Base-by-base conservation (phyloP, 1,140 invertebrate species). In the Tenebrio molitor region DNA sequence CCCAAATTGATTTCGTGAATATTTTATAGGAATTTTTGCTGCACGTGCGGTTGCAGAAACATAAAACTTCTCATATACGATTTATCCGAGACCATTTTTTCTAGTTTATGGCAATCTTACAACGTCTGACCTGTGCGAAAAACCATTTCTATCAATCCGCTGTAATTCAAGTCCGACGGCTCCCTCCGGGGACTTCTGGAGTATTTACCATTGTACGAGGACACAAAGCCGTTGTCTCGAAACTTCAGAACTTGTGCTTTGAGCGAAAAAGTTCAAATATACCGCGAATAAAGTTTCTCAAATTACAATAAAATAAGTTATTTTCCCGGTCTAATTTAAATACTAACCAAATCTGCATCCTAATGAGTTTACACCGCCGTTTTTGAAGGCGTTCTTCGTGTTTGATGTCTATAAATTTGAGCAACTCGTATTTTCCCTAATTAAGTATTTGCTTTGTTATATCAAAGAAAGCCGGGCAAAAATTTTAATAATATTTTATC, bases 71-170 rank as follows among this genome's bases (percentile, higher is more conserved):
- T n/a, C n/a, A n/a, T n/a, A n/a, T n/a, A n/a, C n/a, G n/a, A n/a
- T n/a, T n/a, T n/a, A n/a, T n/a, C n/a, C n/a, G n/a, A n/a, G n/a
- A n/a, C n/a, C n/a, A 39, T 39, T 39, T 39, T 39, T 39, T 39
- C 36, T 12, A 17, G 42, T 6, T 46, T 46, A 15, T 46, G 42
- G 42, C 10, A 7, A 46, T 2, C 36, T 53, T 53, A 53, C 14
- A 8, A 14, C 19, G 19, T 53, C 14, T 23, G 46, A 53, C 19
- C 46, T 23, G 46, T 21, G 17, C 10, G 46, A 53, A 53, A 53
- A 53, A 14, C 42, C 46, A 23, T 53, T 53, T 53, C 46, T 53
- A 53, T 53, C 46, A 53, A 53, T 23, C 46, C 15, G 42, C 16
- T 53, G 17, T 53, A 53, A 53, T 25, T 53, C 46, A 53, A 53